phyloP scores from a whole-genome alignment of 1,140 invertebrate species.

The Venturia canescens region DNA sequence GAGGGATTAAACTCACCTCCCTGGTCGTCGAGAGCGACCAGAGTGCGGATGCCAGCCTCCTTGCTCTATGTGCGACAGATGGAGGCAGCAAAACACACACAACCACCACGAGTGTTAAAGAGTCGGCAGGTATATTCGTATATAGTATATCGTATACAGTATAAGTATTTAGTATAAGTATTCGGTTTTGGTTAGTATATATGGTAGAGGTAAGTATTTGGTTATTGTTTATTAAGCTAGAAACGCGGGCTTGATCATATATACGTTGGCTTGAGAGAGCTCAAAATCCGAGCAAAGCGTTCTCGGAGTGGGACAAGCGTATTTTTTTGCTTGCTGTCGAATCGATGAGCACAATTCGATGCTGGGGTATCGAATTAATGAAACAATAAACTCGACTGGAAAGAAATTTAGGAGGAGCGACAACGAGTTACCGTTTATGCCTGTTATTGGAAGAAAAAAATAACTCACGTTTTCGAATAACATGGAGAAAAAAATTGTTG shows the following conservation, averaged over 20 bases:
- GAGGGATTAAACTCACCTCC: slow-evolving; percentile 91
- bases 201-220: slow-evolving; percentile 55
- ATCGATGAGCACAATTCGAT: too few species aligned
- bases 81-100: slow-evolving; percentile 83
- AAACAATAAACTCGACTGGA: too few species aligned
- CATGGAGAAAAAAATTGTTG: too few species aligned
- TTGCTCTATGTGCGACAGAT: slow-evolving; percentile 92
- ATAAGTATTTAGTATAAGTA: slow-evolving; percentile 41
- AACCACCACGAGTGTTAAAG: slow-evolving; percentile 78
- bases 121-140: slow-evolving; percentile 66
- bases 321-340: background rate
- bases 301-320: background rate
- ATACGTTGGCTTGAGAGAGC: slow-evolving; percentile 1
- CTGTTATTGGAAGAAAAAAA: too few species aligned
- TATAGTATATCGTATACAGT: slow-evolving; percentile 55
- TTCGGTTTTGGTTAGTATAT: slow-evolving; percentile 55
- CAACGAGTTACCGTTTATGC: too few species aligned
- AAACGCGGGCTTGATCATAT: too few species aligned
- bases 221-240: slow-evolving; percentile 28
- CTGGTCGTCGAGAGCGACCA: slow-evolving; percentile 99
- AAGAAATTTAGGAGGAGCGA: too few species aligned
- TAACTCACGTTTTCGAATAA: too few species aligned
- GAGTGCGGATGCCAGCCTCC: slow-evolving; percentile 99
- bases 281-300: background rate
- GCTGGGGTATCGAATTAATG: too few species aligned